Percentiles rank a stretch among this genome's conserved stretches.
Conservation (phyloP, 2,888 invertebrate genomes). For the Iselma pallidipennis region DNA sequence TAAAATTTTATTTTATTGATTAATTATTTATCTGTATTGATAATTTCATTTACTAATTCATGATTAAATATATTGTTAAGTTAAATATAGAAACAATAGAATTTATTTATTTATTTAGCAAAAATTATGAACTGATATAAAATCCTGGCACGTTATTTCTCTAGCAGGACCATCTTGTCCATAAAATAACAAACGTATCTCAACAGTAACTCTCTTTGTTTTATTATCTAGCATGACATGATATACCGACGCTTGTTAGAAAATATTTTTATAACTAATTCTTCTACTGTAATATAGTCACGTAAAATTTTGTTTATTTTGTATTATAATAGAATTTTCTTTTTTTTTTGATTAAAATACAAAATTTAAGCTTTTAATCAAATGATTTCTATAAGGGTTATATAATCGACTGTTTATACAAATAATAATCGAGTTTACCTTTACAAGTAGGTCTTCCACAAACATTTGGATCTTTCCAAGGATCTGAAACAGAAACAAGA, state of each 20-base stretch:
- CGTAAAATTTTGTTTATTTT: conserved; percentile 26
- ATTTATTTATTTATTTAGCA: conserved; percentile 6
- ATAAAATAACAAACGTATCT: conserved; percentile 14
- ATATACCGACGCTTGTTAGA: conserved; percentile 19
- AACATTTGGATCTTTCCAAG: conserved; percentile 71
- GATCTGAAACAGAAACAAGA: conserved; percentile 60
- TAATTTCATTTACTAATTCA: too few species aligned
- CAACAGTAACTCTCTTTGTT: conserved; percentile 26
- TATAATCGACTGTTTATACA: neutral
- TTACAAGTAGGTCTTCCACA: conserved; percentile 72
- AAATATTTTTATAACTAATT: conserved; percentile 23
- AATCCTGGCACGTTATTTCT: neutral
- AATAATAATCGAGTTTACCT: conserved; percentile 53
- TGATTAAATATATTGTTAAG: too few species aligned
- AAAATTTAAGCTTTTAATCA: neutral
- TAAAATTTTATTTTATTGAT: too few species aligned
- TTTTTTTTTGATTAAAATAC: conserved; percentile 18
- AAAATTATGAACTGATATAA: conserved; percentile 3
- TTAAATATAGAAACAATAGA: neutral
- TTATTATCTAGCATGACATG: conserved; percentile 26
- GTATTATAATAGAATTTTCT: conserved; percentile 17
- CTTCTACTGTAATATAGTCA: conserved; percentile 20
- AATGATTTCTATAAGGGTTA: neutral
- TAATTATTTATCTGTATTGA: too few species aligned
- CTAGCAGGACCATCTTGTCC: neutral